Conservation (phyloP, 2,888 invertebrate genomes). For the Limenitis arthemis region DNA sequence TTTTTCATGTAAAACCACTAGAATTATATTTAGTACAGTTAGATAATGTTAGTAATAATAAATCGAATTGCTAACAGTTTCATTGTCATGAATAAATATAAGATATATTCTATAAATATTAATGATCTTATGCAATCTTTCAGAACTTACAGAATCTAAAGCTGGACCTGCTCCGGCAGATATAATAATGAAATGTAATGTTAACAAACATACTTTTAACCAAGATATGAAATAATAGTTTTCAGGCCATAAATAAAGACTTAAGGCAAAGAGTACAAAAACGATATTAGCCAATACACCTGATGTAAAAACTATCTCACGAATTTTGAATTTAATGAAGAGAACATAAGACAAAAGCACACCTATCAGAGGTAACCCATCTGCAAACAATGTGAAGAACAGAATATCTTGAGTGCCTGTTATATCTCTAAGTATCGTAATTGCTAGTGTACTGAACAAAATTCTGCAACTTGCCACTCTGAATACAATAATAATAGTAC, state of each 20-base stretch:
- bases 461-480: slow-evolving; percentile 20
- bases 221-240: slow-evolving; percentile 12
- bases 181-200: slow-evolving; percentile 20
- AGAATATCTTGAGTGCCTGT: slow-evolving; percentile 22
- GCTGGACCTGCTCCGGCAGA: not conserved
- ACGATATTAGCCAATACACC: slow-evolving; percentile 18
- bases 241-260: slow-evolving; percentile 17
- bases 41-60: too few species aligned
- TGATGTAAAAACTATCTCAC: slow-evolving; percentile 16
- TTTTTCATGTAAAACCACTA: too few species aligned
- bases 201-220: slow-evolving; percentile 23
- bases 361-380: slow-evolving; percentile 21
- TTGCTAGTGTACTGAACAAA: slow-evolving; percentile 22
- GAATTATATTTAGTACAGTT: too few species aligned
- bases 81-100: too few species aligned
- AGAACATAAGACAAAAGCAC: slow-evolving; percentile 16
- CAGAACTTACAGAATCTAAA: not conserved
- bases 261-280: slow-evolving; percentile 13
- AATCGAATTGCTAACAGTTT: too few species aligned
- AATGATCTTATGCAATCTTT: too few species aligned
- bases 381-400: slow-evolving; percentile 19
- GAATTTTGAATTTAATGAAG: slow-evolving; percentile 19
- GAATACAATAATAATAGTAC: slow-evolving; percentile 4
- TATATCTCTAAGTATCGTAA: slow-evolving; percentile 24
- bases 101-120: too few species aligned